These are phyloP conservation scores for Coranthus polyacanthus DNA, from an alignment of 2,797 vertebrate genomes.

Conservation along the genomic window DNA sequence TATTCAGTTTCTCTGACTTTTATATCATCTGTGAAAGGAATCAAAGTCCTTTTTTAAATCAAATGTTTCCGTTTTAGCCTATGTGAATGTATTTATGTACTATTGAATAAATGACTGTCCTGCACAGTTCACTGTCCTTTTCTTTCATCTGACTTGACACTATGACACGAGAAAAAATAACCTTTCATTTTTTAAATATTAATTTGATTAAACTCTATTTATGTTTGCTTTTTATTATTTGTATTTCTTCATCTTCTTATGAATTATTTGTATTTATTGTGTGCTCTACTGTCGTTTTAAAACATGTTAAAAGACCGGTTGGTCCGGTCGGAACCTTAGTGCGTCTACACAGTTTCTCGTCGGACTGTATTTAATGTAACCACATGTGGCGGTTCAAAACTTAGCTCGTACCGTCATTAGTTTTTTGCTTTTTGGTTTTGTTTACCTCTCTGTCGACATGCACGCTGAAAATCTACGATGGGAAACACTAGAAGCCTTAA, in stretches of 20 bases:
- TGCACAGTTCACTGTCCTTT: neutral
- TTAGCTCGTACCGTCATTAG: neutral
- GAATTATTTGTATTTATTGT: neutral
- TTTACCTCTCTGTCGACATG: slow-evolving; percentile 51
- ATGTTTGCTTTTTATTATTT: neutral
- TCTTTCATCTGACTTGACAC: neutral
- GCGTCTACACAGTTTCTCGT: slow-evolving; percentile 14
- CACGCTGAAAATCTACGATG: slow-evolving; percentile 74
- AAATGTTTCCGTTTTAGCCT: neutral
- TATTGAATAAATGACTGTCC: slow-evolving; percentile 11
- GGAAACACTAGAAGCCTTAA: slow-evolving; percentile 81
- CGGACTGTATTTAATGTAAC: slow-evolving; percentile 35
- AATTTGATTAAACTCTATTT: no score
- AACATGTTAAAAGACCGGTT: neutral
- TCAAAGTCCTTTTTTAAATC: neutral
- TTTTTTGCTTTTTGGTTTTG: neutral
- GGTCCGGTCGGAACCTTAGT: slow-evolving; percentile 7
- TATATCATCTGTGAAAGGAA: slow-evolving; percentile 11
- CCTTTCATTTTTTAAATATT: no score
- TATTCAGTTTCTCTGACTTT: neutral
- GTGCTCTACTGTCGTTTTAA: no score
- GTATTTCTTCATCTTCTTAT: no score
- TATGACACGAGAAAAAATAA: no score
- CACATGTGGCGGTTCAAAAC: neutral
- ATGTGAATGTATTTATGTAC: slow-evolving; percentile 14